Evolutionary conservation across 2,113 vertebrate species (phyloP).

Genomic region (Excalfactoria chinensis): DNA sequence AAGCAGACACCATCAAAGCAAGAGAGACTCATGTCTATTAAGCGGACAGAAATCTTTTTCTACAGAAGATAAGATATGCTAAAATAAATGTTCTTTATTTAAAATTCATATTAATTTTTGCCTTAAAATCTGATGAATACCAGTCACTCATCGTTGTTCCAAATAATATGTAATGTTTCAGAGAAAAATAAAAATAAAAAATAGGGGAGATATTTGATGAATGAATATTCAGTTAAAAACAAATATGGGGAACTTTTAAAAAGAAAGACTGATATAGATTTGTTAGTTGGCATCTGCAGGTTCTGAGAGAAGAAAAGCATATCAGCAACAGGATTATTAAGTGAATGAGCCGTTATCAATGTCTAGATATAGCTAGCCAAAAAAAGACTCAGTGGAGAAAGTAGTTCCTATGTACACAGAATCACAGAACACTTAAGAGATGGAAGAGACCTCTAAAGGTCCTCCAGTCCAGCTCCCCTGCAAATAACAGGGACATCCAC

Average conservation of each 20-base stretch:
- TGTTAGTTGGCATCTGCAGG: not conserved
- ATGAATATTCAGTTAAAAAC: not conserved
- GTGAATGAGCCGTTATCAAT: not conserved
- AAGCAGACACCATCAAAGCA: not conserved
- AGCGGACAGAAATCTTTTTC: not conserved
- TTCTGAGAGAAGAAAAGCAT: not conserved
- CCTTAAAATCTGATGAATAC: not conserved
- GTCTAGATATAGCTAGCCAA: not conserved
- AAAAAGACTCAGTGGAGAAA: not conserved
- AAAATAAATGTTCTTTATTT: not conserved
- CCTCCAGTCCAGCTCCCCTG: too few species aligned
- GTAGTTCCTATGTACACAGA: not conserved
- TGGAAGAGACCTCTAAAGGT: too few species aligned
- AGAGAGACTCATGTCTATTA: not conserved
- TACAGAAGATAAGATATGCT: not conserved
- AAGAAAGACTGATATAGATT: not conserved
- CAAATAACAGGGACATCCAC: too few species aligned
- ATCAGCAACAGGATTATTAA: not conserved
- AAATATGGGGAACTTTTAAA: not conserved
- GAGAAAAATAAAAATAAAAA: not conserved
- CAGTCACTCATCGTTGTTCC: not conserved
- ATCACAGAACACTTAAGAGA: too few species aligned
- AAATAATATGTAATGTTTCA: not conserved
- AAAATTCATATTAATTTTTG: not conserved
- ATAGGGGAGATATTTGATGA: not conserved